These are phyloP conservation scores for Diarsia dahlii DNA, from an alignment of 2,888 invertebrate species.

Conservation along the genomic window DNA sequence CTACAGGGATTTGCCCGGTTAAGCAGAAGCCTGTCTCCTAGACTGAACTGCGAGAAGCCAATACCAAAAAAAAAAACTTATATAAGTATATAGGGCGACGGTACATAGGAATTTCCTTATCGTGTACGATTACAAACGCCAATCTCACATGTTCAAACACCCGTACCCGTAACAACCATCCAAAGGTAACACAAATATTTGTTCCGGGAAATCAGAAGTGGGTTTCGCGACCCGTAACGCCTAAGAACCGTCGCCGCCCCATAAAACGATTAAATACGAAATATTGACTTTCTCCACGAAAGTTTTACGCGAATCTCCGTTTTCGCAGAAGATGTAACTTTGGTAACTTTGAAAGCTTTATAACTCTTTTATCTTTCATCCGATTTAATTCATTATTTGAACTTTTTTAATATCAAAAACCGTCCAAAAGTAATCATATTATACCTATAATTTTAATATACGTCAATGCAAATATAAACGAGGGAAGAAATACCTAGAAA, in stretches of 20 bases:
- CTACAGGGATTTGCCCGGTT: too few species aligned
- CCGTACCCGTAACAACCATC: constrained; percentile 7
- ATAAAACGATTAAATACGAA: constrained; percentile 52
- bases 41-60: too few species aligned
- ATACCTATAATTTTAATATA: constrained; percentile 7
- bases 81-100: not conserved
- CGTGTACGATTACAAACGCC: constrained; percentile 6
- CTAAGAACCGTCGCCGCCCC: constrained; percentile 8
- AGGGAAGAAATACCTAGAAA: constrained; percentile 34
- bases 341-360: constrained; percentile 36
- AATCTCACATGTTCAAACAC: constrained; percentile 27
- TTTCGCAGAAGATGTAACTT: constrained; percentile 41
- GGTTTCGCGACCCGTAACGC: constrained; percentile 4
- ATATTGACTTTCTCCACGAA: constrained; percentile 41
- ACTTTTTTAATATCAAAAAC: constrained; percentile 17
- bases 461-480: constrained; percentile 13
- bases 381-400: constrained; percentile 34
- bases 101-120: constrained; percentile 4
- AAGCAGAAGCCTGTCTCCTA: too few species aligned
- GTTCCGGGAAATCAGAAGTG: constrained; percentile 18
- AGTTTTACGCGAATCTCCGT: constrained; percentile 33
- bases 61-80: too few species aligned
- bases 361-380: constrained; percentile 47
- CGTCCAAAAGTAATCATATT: constrained; percentile 6
- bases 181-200: constrained; percentile 39